Evolutionary conservation across 2,888 invertebrate species (phyloP).

Genomic region (Athetis lepigone): DNA sequence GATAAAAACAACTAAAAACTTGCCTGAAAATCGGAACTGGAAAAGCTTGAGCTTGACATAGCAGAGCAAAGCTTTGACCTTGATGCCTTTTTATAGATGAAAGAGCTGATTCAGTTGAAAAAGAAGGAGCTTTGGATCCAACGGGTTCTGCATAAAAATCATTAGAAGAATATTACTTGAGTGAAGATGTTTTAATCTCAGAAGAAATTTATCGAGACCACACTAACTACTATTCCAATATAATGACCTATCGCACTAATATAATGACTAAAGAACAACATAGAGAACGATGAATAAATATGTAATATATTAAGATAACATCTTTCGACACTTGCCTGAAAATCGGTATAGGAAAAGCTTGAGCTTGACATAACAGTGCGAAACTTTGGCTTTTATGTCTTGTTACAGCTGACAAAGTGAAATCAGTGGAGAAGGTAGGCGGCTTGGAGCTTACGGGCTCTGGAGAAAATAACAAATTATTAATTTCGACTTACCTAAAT

Average conservation of each 20-base stretch:
- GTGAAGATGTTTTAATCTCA: slow-evolving; percentile 22
- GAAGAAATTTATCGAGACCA: slow-evolving; percentile 29
- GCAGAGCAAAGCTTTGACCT: slow-evolving; percentile 90
- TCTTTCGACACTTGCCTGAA: slow-evolving; percentile 91
- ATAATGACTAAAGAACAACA: slow-evolving; percentile 5
- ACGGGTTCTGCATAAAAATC: slow-evolving; percentile 91
- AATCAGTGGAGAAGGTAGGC: slow-evolving; percentile 91
- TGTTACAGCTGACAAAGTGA: slow-evolving; percentile 91
- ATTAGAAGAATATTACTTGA: slow-evolving; percentile 45
- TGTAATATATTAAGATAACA: slow-evolving; percentile 1
- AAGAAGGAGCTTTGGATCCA: slow-evolving; percentile 92
- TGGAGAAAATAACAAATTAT: slow-evolving; percentile 78
- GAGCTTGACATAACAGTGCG: slow-evolving; percentile 93
- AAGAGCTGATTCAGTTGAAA: slow-evolving; percentile 92
- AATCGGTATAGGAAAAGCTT: slow-evolving; percentile 92
- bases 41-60: slow-evolving; percentile 94
- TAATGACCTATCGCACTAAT: too few relatives aligned
- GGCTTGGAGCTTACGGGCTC: slow-evolving; percentile 92
- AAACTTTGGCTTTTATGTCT: slow-evolving; percentile 90
- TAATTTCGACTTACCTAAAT: slow-evolving; percentile 90
- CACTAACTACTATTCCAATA: not conserved
- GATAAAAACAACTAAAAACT: slow-evolving; percentile 70
- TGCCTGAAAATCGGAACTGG: slow-evolving; percentile 94
- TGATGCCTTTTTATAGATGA: slow-evolving; percentile 91
- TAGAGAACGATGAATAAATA: not conserved